Evolutionary conservation across 2,888 invertebrate genomes (phyloP).

Genomic region (Ophonus ardosiacus): DNA sequence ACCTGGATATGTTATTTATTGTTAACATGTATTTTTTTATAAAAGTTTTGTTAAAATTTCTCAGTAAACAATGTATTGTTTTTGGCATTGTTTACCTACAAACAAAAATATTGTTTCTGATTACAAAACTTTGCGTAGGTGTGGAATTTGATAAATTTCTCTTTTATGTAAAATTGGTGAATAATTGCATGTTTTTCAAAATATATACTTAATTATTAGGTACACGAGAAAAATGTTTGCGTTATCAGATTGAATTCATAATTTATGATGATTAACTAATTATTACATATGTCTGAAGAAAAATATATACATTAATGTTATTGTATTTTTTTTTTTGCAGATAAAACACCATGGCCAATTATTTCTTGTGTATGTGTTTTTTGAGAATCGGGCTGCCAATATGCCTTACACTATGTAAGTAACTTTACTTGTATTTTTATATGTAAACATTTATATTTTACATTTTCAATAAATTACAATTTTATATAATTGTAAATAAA

Average conservation of each 20-base stretch:
- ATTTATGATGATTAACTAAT: slow-evolving; percentile 35
- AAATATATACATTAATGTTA: slow-evolving; percentile 18
- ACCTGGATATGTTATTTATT: background rate
- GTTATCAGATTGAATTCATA: slow-evolving; percentile 21
- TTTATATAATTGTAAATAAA: background rate
- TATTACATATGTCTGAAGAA: slow-evolving; percentile 6
- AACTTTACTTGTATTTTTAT: background rate
- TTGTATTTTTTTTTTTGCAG: slow-evolving; percentile 37
- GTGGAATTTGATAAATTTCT: slow-evolving; percentile 3
- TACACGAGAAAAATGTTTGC: slow-evolving; percentile 2
- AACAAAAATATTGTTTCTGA: background rate
- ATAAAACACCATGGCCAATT: slow-evolving; percentile 74
- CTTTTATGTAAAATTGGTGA: slow-evolving; percentile 4
- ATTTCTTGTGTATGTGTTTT: slow-evolving; percentile 75
- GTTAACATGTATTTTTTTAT: background rate
- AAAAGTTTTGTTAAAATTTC: background rate
- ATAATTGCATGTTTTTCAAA: slow-evolving; percentile 6
- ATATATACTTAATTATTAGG: slow-evolving; percentile 15
- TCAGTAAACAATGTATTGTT: background rate
- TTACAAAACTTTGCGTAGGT: background rate
- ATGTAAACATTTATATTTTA: slow-evolving; percentile 21
- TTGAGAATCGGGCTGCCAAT: slow-evolving; percentile 77
- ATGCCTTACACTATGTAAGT: slow-evolving; percentile 78
- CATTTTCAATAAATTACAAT: background rate
- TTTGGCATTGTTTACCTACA: background rate